Base-by-base conservation (phyloP, 2,797 vertebrate species). In the Xenops minutus region DNA sequence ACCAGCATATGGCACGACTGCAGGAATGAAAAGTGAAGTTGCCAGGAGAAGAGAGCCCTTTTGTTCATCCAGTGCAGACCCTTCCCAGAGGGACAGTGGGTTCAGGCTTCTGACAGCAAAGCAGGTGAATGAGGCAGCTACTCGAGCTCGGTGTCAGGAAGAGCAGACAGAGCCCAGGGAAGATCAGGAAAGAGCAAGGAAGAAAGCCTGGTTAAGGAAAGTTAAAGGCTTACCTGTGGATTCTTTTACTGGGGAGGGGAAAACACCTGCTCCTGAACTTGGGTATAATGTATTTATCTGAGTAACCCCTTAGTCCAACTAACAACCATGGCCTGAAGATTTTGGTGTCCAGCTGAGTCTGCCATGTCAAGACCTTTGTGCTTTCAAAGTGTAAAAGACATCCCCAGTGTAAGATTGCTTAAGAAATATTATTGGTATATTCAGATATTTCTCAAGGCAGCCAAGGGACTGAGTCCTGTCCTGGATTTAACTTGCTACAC, bases 31-130 rank as follows among this genome's bases (percentile, higher is more conserved):
- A 21, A 46, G 8, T 4, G 88, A 49, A 30, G 39, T 18, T 58
- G 14, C 67, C 32, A 81, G 59, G 44, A 92, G 61, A 24, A 85
- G 36, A 30, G 66, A 46, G 18, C 30, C 85, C 34, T n/a, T 32
- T n/a, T 72, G 52, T 32, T 29, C 32, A 0, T 2, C 7, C 1
- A 5, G 29, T 3, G 88, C 93, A 37, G 94, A 97, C 73, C 97
- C 97, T 2, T 95, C 97, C 63, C 69, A 61, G 49, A 51, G 97
- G 54, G 95, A 95, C 29, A 58, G 87, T 1, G 89, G 83, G 24
- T 96, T 98, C 94, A 89, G 91, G 93, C 96, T 98, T 61, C 94
- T 97, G 87, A 98, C 98, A 0, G 92, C 97, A 98, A 85, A 79
- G 64, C 79, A 97, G 80, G 95, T 75, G 5, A 36, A 49, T 0